Conservation (phyloP, 2,888 invertebrate species). For the Philereme vetulata region DNA sequence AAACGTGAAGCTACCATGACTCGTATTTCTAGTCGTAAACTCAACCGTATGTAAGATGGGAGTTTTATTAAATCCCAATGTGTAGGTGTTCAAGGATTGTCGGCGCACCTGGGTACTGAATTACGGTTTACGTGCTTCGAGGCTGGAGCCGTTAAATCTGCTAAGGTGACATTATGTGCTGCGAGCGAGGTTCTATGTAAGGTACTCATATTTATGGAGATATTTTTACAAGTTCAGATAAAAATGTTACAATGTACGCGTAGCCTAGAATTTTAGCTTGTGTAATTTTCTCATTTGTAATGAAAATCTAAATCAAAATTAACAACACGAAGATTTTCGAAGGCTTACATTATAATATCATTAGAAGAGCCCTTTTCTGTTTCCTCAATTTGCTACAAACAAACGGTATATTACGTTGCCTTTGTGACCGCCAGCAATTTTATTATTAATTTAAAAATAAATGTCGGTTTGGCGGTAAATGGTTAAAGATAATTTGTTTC, state of each 20-base stretch:
- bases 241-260: not conserved
- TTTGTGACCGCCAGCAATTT: conserved; percentile 53
- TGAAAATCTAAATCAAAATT: not conserved
- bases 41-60: conserved; percentile 38
- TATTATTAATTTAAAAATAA: conserved; percentile 44
- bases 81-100: conserved; percentile 60
- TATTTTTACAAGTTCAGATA: not conserved
- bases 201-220: conserved; percentile 12
- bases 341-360: conserved; percentile 70
- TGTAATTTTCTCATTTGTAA: not conserved
- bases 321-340: not conserved
- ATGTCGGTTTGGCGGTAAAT: conserved; percentile 1
- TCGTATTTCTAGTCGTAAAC: conserved; percentile 35
- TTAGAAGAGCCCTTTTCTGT: conserved; percentile 64
- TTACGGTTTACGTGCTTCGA: conserved; percentile 64
- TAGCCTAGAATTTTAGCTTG: not conserved
- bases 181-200: conserved; percentile 9
- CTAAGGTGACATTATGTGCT: conserved; percentile 34
- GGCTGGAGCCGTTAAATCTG: conserved; percentile 52
- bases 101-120: conserved; percentile 71
- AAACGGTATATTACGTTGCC: conserved; percentile 65
- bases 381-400: conserved; percentile 66
- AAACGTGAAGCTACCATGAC: conserved; percentile 11
- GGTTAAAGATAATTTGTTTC: too few relatives aligned
- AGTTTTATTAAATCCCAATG: conserved; percentile 75